These are phyloP conservation scores for Choloepus didactylus DNA, from an alignment of 2,797 vertebrate species.

Conservation along the genomic window DNA sequence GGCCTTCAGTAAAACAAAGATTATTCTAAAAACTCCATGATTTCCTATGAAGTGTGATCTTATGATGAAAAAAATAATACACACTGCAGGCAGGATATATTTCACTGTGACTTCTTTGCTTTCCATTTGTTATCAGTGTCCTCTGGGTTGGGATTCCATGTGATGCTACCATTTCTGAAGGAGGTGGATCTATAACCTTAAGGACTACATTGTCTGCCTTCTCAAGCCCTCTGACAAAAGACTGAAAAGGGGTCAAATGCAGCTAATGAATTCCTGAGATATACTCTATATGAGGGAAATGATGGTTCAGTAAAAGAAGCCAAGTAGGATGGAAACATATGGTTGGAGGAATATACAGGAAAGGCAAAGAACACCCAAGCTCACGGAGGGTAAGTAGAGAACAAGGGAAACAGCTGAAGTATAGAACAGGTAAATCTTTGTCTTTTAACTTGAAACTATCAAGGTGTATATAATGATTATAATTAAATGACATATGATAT, in stretches of 20 bases:
- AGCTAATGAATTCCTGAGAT: not conserved
- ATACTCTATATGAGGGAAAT: not conserved
- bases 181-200: not conserved
- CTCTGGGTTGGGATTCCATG: not conserved
- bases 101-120: not conserved
- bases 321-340: not conserved
- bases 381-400: not conserved
- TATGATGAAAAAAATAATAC: not conserved
- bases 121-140: not conserved
- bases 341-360: not conserved
- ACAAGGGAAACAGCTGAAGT: not conserved
- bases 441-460: slow-evolving; percentile 11
- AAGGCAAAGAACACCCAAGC: not conserved
- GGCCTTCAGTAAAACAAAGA: slow-evolving; percentile 4
- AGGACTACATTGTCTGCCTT: not conserved
- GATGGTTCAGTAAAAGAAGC: not conserved
- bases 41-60: slow-evolving; percentile 8
- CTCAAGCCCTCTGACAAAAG: not conserved
- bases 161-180: not conserved
- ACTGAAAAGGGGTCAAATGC: not conserved
- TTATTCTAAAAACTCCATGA: not conserved
- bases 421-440: not conserved
- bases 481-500: not conserved
- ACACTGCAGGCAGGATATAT: not conserved
- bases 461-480: not conserved